Conservation (phyloP, 2,888 invertebrate species). For the Podotricha telesiphe region DNA sequence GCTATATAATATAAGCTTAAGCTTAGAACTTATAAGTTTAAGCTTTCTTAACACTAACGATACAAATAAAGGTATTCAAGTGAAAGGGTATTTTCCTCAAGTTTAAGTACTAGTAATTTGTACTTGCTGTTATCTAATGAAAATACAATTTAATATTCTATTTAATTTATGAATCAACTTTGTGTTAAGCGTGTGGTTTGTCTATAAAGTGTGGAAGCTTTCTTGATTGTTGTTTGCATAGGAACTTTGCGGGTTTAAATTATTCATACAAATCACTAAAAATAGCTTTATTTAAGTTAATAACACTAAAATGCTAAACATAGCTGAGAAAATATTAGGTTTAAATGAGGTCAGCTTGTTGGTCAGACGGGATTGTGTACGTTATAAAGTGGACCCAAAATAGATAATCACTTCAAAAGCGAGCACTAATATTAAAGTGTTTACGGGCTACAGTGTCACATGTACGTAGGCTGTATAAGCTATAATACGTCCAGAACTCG, state of each 20-base stretch:
- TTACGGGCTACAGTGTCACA: conserved; percentile 2
- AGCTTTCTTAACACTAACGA: not conserved
- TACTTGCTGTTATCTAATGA: not conserved
- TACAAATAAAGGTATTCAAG: not conserved
- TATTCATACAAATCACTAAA: not conserved
- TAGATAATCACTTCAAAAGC: conserved; percentile 33
- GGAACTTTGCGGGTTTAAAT: not conserved
- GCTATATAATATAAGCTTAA: not conserved
- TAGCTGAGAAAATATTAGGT: not conserved
- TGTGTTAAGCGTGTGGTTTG: not conserved
- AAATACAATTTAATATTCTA: not conserved
- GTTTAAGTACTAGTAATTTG: not conserved
- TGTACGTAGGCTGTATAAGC: conserved; percentile 27
- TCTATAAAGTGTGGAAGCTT: not conserved
- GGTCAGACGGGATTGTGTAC: conserved; percentile 20
- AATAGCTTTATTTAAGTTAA: not conserved
- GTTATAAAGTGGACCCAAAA: conserved; percentile 23
- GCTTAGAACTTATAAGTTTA: not conserved
- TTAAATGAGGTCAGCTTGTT: conserved; percentile 17
- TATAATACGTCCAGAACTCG: conserved; percentile 21
- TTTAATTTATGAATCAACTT: not conserved
- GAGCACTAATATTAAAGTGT: conserved; percentile 24
- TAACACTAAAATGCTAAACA: not conserved
- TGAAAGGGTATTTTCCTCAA: not conserved
- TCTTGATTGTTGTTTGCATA: not conserved